A percentile compares a stretch with the other conserved stretches of the same genome.
These are phyloP conservation scores for Choloepus didactylus DNA, from an alignment of 2,797 vertebrate species.

Conservation along the genomic window DNA sequence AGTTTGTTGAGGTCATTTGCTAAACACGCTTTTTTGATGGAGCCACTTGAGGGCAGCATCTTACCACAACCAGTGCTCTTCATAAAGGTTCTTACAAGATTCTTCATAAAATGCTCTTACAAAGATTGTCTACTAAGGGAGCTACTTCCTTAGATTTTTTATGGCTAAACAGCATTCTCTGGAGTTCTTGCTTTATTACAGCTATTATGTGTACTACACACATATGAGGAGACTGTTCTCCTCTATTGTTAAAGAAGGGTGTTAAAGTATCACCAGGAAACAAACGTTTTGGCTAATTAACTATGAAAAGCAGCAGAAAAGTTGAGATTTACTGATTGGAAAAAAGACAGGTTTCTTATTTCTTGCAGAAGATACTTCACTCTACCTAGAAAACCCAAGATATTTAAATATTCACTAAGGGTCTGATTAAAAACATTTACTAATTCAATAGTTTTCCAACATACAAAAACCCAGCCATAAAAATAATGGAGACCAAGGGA, in stretches of 20 bases:
- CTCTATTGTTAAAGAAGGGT: neutral
- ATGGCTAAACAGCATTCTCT: neutral
- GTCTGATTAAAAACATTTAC: neutral
- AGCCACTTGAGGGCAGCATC: slow-evolving; percentile 78
- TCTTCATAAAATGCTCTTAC: neutral
- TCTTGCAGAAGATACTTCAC: slow-evolving; percentile 50
- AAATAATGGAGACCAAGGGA: neutral
- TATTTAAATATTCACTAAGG: slow-evolving; percentile 41
- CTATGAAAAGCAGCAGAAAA: slow-evolving; percentile 40
- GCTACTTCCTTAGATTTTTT: neutral
- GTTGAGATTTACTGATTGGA: neutral
- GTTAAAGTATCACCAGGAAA: slow-evolving; percentile 3
- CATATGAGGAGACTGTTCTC: neutral
- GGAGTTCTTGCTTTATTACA: slow-evolving; percentile 17
- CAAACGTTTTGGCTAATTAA: neutral
- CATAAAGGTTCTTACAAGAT: too few species aligned
- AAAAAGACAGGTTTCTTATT: slow-evolving; percentile 4
- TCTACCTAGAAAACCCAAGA: neutral
- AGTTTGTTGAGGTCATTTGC: slow-evolving; percentile 11
- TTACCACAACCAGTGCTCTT: slow-evolving; percentile 38
- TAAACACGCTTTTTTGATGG: neutral
- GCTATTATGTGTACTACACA: neutral
- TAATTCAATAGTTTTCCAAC: slow-evolving; percentile 40
- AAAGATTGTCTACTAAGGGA: neutral
- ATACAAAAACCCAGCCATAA: neutral